Conservation (phyloP, 2,888 invertebrate species). For the Synanthedon formicaeformis region DNA sequence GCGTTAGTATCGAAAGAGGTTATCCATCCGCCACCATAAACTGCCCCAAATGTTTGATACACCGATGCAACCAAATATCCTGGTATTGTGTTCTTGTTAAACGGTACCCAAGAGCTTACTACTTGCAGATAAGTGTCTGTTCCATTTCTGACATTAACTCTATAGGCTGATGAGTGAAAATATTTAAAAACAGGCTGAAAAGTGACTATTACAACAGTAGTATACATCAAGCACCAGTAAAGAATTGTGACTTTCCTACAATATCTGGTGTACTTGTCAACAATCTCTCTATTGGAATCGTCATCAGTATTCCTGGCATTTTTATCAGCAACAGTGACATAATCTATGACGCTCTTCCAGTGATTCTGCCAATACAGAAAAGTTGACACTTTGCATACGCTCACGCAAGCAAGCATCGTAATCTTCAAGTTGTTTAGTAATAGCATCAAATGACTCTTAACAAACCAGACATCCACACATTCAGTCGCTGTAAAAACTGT, state of each 20-base stretch:
- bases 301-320: slow-evolving; percentile 24
- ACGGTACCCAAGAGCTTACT: slow-evolving; percentile 56
- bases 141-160: slow-evolving; percentile 34
- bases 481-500: slow-evolving; percentile 41
- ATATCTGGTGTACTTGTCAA: slow-evolving; percentile 34
- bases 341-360: slow-evolving; percentile 44
- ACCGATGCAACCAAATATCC: slow-evolving; percentile 39
- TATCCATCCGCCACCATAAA: slow-evolving; percentile 55
- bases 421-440: slow-evolving; percentile 50
- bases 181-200: slow-evolving; percentile 40
- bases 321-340: slow-evolving; percentile 39
- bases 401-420: slow-evolving; percentile 46
- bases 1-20: slow-evolving; percentile 52
- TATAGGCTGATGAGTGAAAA: slow-evolving; percentile 27
- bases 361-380: slow-evolving; percentile 41
- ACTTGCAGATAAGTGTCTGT: slow-evolving; percentile 38
- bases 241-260: slow-evolving; percentile 44
- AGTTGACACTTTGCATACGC: slow-evolving; percentile 38
- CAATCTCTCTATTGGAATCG: slow-evolving; percentile 19
- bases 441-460: slow-evolving; percentile 40
- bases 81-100: slow-evolving; percentile 31
- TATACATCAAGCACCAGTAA: slow-evolving; percentile 49
- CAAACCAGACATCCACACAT: slow-evolving; percentile 48
- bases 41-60: slow-evolving; percentile 42
- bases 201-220: slow-evolving; percentile 41